phyloP scores from a whole-genome alignment of 1,140 invertebrate species.

The Helicoverpa zea region DNA sequence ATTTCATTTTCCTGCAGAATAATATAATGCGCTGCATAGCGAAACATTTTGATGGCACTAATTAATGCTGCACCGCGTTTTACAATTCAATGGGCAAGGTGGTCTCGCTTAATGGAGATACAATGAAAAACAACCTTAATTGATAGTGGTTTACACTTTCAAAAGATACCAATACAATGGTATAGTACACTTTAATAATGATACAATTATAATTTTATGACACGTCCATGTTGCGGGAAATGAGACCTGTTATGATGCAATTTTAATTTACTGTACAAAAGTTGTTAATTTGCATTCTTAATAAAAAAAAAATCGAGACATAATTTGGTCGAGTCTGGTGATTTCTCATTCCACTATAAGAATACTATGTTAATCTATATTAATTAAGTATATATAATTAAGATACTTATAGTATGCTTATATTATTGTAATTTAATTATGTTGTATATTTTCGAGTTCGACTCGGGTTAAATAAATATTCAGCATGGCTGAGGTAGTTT shows the following conservation, averaged over 20 bases:
- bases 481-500: slow-evolving; percentile 76
- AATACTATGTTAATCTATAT: neutral
- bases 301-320: neutral
- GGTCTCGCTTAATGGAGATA: neutral
- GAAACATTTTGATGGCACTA: slow-evolving; percentile 22
- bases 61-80: slow-evolving; percentile 12
- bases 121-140: too few species aligned
- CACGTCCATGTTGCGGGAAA: neutral
- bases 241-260: too few species aligned
- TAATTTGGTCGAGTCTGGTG: neutral
- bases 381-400: slow-evolving; percentile 26
- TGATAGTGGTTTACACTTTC: too few species aligned
- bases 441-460: slow-evolving; percentile 62
- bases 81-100: slow-evolving; percentile 8
- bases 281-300: too few species aligned
- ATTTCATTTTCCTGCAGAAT: slow-evolving; percentile 3
- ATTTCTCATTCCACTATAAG: neutral
- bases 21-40: slow-evolving; percentile 5
- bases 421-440: slow-evolving; percentile 38
- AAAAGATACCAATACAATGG: too few species aligned
- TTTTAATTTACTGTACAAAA: too few species aligned
- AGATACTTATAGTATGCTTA: slow-evolving; percentile 11
- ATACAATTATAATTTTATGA: neutral
- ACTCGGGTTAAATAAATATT: slow-evolving; percentile 70
- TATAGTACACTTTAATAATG: too few species aligned